These are phyloP conservation scores for Palloptera scutellata DNA, from an alignment of 2,888 invertebrate species.

Conservation along the genomic window DNA sequence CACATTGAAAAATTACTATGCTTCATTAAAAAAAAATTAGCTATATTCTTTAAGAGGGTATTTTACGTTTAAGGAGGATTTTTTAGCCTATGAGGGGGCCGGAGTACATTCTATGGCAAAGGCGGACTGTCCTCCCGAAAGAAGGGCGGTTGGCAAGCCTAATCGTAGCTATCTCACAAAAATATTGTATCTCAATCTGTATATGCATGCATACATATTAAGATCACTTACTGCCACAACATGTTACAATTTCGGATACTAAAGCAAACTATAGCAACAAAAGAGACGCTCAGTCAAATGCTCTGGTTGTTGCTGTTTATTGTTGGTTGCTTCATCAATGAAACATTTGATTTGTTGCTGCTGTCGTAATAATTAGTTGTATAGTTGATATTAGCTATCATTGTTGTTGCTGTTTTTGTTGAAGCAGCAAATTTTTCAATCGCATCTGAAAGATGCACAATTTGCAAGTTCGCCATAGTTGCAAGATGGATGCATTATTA, in stretches of 20 bases:
- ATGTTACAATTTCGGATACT: background rate
- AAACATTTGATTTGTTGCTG: constrained; percentile 12
- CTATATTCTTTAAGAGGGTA: too few species aligned
- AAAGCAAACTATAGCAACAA: background rate
- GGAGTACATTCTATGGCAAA: too few species aligned
- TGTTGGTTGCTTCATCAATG: constrained; percentile 5
- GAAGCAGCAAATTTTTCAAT: background rate
- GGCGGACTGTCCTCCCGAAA: too few species aligned
- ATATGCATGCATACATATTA: background rate
- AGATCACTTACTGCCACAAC: background rate
- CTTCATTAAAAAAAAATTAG: too few species aligned
- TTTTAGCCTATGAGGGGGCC: too few species aligned
- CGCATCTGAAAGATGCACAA: background rate
- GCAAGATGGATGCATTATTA: background rate
- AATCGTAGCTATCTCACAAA: too few species aligned
- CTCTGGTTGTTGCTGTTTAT: background rate
- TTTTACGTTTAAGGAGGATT: too few species aligned
- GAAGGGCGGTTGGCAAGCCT: too few species aligned
- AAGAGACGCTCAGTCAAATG: background rate
- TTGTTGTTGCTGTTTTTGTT: constrained; percentile 2
- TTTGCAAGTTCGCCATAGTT: background rate
- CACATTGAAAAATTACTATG: too few species aligned
- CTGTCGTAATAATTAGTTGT: constrained; percentile 18
- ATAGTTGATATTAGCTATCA: background rate
- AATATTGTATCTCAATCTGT: background rate